A percentile compares a stretch with the other conserved stretches of the same genome.
Evolutionary conservation across 2,113 vertebrate genomes (phyloP).

Genomic region (Toxostoma redivivum): DNA sequence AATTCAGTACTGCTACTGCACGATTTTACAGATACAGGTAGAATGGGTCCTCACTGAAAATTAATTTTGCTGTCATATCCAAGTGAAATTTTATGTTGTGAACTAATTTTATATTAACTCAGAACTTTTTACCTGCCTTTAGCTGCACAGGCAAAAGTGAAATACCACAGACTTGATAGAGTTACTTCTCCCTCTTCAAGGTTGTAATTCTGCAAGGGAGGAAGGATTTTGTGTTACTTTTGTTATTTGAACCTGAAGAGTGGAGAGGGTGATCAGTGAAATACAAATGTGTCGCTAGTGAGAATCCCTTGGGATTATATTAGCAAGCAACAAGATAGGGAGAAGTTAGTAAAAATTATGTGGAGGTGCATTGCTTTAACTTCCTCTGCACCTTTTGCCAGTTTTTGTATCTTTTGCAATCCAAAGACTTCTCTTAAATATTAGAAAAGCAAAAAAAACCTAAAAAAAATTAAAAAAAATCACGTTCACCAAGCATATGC

Average conservation of each 20-base stretch:
- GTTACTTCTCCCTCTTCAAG: neutral
- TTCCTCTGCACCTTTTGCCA: neutral
- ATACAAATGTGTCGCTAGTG: neutral
- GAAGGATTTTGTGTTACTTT: neutral
- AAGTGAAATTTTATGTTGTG: neutral
- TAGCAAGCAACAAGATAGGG: neutral
- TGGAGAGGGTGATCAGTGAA: neutral
- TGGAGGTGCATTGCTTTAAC: neutral
- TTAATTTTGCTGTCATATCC: neutral
- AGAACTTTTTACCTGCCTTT: neutral
- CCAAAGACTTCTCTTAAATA: neutral
- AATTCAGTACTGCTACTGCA: neutral
- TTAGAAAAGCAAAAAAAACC: neutral
- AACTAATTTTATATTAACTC: neutral
- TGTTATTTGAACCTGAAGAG: neutral
- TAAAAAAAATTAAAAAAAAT: too few species aligned
- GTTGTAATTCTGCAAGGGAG: neutral
- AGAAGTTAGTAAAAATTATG: neutral
- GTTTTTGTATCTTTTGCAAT: neutral
- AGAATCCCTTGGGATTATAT: neutral
- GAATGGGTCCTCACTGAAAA: neutral
- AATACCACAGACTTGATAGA: neutral
- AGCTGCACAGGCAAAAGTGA: neutral
- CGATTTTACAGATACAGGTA: neutral
- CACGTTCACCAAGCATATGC: conserved; percentile 17